These are phyloP conservation scores for Monopterus albus DNA, from an alignment of 2,113 vertebrate species.

Conservation along the genomic window DNA sequence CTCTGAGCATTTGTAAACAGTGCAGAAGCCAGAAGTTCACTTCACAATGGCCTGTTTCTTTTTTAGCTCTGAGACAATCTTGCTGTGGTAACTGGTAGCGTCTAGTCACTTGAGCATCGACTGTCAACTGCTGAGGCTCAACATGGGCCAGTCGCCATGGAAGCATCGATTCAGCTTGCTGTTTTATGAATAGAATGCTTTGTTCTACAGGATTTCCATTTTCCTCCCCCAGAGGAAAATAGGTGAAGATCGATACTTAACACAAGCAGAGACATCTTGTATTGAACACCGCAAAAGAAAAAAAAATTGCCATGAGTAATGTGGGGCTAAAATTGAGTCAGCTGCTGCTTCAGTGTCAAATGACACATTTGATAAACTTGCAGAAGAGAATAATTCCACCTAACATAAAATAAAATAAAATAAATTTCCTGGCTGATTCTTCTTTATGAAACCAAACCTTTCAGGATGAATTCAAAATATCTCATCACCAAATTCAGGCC, in stretches of 20 bases:
- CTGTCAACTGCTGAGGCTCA: constrained; percentile 15
- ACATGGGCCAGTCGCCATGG: constrained; percentile 18
- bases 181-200: constrained; percentile 60
- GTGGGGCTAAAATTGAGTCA: constrained; percentile 2
- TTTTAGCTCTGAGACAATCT: constrained; percentile 35
- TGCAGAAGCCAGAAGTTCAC: too few relatives aligned
- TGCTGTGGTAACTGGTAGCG: constrained; percentile 22
- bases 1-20: constrained; percentile 11
- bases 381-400: too few relatives aligned
- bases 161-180: constrained; percentile 47
- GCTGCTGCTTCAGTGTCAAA: too few relatives aligned
- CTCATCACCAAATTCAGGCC: too few relatives aligned
- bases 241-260: constrained; percentile 56
- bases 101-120: constrained; percentile 18
- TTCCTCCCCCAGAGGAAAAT: constrained; percentile 39
- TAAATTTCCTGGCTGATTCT: too few relatives aligned
- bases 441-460: too few relatives aligned
- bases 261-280: constrained; percentile 40
- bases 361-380: too few relatives aligned
- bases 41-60: background rate
- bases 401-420: too few relatives aligned
- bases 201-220: constrained; percentile 50
- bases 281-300: constrained; percentile 31
- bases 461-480: too few relatives aligned
- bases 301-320: background rate